A percentile compares a stretch with the other conserved stretches of the same genome.
phyloP scores from a whole-genome alignment of 2,888 invertebrate genomes.

The Ectemnius continuus region DNA sequence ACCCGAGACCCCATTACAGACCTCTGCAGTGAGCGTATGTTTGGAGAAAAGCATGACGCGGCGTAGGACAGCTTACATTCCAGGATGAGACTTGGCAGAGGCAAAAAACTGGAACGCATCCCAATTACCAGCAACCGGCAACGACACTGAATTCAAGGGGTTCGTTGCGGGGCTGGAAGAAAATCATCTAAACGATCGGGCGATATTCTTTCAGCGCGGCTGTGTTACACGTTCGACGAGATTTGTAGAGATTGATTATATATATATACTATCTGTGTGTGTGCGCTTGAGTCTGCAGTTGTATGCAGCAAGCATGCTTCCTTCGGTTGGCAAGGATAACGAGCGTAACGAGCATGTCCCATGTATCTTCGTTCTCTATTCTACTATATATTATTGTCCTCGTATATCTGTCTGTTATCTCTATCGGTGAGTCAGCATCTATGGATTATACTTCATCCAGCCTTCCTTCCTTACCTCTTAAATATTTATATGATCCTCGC shows the following conservation, averaged over 20 bases:
- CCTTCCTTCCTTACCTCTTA: conserved; percentile 8
- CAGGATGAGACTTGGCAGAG: conserved; percentile 57
- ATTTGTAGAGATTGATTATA: conserved; percentile 2
- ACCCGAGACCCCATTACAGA: conserved; percentile 26
- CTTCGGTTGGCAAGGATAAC: conserved; percentile 33
- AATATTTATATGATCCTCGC: conserved; percentile 16
- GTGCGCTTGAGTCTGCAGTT: too few species aligned
- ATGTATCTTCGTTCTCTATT: conserved; percentile 23
- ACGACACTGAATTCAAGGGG: conserved; percentile 40
- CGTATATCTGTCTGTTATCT: conserved; percentile 33
- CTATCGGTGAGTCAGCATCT: conserved; percentile 18
- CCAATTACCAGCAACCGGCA: conserved; percentile 57
- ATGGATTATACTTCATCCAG: conserved; percentile 20
- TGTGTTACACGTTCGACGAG: conserved; percentile 1
- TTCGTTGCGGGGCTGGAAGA: conserved; percentile 25
- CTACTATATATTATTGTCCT: neutral
- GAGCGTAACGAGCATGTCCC: conserved; percentile 22
- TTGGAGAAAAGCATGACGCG: conserved; percentile 18
- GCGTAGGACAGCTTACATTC: conserved; percentile 36
- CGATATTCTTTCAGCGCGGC: conserved; percentile 23
- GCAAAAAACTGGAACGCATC: conserved; percentile 57
- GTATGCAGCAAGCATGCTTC: conserved; percentile 14
- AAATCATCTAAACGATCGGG: conserved; percentile 9
- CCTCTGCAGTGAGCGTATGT: conserved; percentile 5
- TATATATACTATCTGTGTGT: neutral